These are phyloP conservation scores for Drosophila recens DNA, from an alignment of 2,888 invertebrate species.

Conservation along the genomic window DNA sequence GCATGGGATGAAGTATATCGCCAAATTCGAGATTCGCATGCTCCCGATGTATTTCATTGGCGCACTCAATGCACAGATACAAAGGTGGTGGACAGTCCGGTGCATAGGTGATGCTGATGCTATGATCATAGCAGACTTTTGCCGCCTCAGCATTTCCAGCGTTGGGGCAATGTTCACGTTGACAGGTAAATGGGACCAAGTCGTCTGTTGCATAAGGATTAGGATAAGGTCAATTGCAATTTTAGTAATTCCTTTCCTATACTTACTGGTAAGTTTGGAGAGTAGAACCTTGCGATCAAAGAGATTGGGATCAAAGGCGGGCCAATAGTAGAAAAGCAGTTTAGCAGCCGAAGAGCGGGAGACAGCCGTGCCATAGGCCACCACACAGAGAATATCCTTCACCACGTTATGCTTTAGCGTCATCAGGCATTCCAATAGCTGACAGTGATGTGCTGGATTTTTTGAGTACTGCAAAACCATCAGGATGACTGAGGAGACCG, in stretches of 20 bases:
- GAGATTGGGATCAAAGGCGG: conserved; percentile 96
- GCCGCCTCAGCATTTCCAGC: conserved; percentile 94
- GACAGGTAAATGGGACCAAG: conserved; percentile 93
- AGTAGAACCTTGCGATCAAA: conserved; percentile 95
- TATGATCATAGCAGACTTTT: conserved; percentile 97
- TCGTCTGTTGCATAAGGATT: conserved; percentile 87
- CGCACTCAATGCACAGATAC: conserved; percentile 98
- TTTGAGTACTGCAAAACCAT: conserved; percentile 98
- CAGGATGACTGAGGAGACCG: conserved; percentile 97
- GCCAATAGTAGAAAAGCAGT: conserved; percentile 99
- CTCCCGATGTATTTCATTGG: conserved; percentile 95
- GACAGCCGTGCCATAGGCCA: conserved; percentile 97
- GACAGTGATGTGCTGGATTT: conserved; percentile 98
- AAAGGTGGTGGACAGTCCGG: conserved; percentile 96
- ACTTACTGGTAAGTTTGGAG: conserved; percentile 93
- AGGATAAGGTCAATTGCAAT: neutral
- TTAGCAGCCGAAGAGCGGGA: conserved; percentile 98
- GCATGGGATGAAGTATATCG: conserved; percentile 96
- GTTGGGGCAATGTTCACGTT: conserved; percentile 96
- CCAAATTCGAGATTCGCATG: conserved; percentile 94
- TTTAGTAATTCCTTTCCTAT: neutral
- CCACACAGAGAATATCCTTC: conserved; percentile 96
- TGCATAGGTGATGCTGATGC: conserved; percentile 94
- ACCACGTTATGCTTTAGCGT: conserved; percentile 95
- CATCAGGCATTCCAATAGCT: conserved; percentile 98